Conservation (phyloP, 2,888 invertebrate species). For the Orchestes rusci region DNA sequence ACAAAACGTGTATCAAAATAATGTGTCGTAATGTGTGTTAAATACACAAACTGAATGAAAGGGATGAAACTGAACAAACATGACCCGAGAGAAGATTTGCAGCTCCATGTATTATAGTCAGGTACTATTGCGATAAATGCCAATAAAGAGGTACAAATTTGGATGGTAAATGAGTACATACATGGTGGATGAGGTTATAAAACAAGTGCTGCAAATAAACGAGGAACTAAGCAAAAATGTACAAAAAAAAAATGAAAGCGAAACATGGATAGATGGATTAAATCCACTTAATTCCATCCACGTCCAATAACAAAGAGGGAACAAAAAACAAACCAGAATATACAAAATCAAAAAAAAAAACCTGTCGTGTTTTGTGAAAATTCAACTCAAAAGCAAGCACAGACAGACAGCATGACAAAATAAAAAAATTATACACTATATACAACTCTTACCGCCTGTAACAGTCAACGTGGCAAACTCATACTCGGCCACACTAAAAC, state of each 20-base stretch:
- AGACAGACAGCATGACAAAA: constrained; percentile 1
- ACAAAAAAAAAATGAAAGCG: no score
- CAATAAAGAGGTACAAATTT: no score
- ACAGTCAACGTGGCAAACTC: constrained; percentile 92
- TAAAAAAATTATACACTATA: constrained; percentile 11
- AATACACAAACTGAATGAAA: constrained; percentile 9
- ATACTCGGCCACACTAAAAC: constrained; percentile 90
- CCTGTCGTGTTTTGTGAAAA: neutral
- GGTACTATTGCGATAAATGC: constrained; percentile 48
- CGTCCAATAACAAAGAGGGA: constrained; percentile 2
- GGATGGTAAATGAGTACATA: constrained; percentile 25
- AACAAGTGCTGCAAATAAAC: constrained; percentile 33
- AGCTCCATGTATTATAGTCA: constrained; percentile 38
- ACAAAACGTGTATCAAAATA: constrained; percentile 4
- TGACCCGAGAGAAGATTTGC: constrained; percentile 26
- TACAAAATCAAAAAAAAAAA: constrained; percentile 9
- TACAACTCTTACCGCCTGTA: constrained; percentile 71
- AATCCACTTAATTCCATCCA: constrained; percentile 10
- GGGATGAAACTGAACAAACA: constrained; percentile 13
- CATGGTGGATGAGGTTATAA: constrained; percentile 29
- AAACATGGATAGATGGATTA: no score
- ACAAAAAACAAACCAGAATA: constrained; percentile 4
- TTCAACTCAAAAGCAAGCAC: constrained; percentile 1
- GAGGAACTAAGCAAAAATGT: constrained; percentile 15
- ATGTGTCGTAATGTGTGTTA: constrained; percentile 10